Evolutionary conservation across 2,888 invertebrate species (phyloP).

Genomic region (Ophioninae sp.): DNA sequence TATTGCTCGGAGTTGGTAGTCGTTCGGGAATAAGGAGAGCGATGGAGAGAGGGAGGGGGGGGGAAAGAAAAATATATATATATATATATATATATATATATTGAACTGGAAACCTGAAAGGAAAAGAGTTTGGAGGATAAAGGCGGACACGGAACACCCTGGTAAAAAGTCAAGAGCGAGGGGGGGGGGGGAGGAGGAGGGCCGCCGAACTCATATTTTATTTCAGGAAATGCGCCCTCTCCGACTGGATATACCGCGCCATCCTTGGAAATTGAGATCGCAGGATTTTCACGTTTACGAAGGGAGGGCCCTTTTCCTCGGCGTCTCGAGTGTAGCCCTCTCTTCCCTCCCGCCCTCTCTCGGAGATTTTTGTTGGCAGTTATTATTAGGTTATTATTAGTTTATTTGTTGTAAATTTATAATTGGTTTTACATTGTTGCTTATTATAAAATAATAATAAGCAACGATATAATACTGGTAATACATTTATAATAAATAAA

Average conservation of each 20-base stretch:
- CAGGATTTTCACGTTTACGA: conserved; percentile 63
- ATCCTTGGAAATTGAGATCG: conserved; percentile 66
- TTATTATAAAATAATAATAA: too few species aligned
- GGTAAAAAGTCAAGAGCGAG: conserved; percentile 52
- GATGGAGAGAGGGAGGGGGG: too few species aligned
- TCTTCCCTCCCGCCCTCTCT: neutral
- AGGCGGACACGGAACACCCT: conserved; percentile 31
- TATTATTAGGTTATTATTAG: neutral
- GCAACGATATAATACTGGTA: too few species aligned
- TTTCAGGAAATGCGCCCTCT: conserved; percentile 64
- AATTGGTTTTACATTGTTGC: too few species aligned
- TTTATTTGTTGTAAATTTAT: too few species aligned
- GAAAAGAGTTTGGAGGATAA: conserved; percentile 50
- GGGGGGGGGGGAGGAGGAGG: conserved; percentile 56
- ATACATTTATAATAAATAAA: too few species aligned
- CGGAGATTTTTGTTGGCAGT: neutral
- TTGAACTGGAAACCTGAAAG: conserved; percentile 47
- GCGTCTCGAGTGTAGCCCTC: conserved; percentile 26
- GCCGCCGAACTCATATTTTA: conserved; percentile 67
- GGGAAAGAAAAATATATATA: too few species aligned
- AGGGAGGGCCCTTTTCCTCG: conserved; percentile 27
- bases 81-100: too few species aligned
- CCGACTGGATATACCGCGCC: conserved; percentile 20
- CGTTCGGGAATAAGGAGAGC: conserved; percentile 65
- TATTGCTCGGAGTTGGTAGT: conserved; percentile 72